Percentiles rank a stretch among this genome's conserved stretches.
Conservation (phyloP, 2,888 invertebrate genomes). For the Ypsolopha scabrella region DNA sequence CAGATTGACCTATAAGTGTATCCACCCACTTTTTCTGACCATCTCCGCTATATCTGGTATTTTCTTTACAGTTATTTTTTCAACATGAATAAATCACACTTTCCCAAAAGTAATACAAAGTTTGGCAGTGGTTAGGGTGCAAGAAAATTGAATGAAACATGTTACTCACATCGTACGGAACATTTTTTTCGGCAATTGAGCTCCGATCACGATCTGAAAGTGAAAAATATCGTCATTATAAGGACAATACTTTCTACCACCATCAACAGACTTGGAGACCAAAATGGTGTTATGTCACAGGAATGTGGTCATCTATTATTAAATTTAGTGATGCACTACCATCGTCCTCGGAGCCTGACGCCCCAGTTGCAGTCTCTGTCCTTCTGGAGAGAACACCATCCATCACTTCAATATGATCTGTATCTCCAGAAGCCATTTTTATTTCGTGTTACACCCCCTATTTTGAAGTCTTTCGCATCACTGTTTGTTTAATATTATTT, state of each 20-base stretch:
- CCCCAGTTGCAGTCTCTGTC: slow-evolving; percentile 68
- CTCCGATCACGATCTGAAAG: slow-evolving; percentile 71
- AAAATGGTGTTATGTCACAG: slow-evolving; percentile 6
- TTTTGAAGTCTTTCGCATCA: slow-evolving; percentile 45
- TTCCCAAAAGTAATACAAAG: too few species aligned
- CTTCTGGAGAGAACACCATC: slow-evolving; percentile 75
- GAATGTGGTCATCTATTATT: slow-evolving; percentile 25
- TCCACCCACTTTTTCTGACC: too few species aligned
- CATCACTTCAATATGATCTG: slow-evolving; percentile 82
- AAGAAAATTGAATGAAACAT: neutral
- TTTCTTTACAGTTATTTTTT: too few species aligned
- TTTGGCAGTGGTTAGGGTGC: too few species aligned
- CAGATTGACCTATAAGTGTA: too few species aligned
- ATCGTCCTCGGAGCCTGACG: slow-evolving; percentile 72
- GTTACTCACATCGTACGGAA: slow-evolving; percentile 74
- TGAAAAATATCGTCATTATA: slow-evolving; percentile 32
- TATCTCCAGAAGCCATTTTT: slow-evolving; percentile 87
- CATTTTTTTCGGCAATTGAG: slow-evolving; percentile 72
- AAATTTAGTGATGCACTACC: slow-evolving; percentile 57
- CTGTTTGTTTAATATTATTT: slow-evolving; percentile 46
- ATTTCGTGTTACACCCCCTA: slow-evolving; percentile 59
- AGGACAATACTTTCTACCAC: slow-evolving; percentile 13
- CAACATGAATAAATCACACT: too few species aligned
- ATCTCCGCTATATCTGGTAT: too few species aligned
- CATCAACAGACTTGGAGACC: neutral